Base-by-base conservation (phyloP, 2,113 vertebrate genomes). In the Nanorana parkeri region DNA sequence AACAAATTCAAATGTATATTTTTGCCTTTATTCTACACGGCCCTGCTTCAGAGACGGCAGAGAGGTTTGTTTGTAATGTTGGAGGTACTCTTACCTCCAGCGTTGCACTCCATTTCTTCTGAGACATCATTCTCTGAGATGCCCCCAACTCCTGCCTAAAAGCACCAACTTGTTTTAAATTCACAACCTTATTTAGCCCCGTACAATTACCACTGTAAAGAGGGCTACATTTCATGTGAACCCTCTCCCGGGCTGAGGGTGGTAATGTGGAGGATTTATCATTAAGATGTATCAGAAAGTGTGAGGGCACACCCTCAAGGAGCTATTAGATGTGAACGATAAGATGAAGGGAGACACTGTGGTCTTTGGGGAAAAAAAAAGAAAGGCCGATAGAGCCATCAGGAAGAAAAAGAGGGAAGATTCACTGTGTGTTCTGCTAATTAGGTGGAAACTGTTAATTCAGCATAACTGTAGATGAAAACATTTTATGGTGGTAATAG, bases 111-210 rank as follows among this genome's bases (percentile, higher is more conserved):
- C 1, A 19, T 24, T 55, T 68, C 77, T 78, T 68, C 52, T 68
- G 60, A 80, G 36, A 63, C 32, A 52, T 80, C 11, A 61, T 51
- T 60, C 69, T 17, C 15, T 7, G n/a, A 60, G 78, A 80, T 36
- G 5, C 24, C 19, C 13, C 26, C 28, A 23, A 7, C 24, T 71
- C 56, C 67, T 61, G 5, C 19, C 66, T 80, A 28, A 80, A 80
- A 71, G 55, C 78, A 24, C 36, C 11, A 20, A 41, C n/a, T 21
- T 1, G 29, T 51, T 86, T 87, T 89, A 81, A 86, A 88, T 86
- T 86, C 84, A 85, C 61, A 87, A 85, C 67, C 84, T 84, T 90
- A 86, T 85, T 88, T 76, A 87, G 85, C 83, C 77, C 85, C 68
- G 84, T 86, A 77, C 60, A 66, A 81, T 81, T 75, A 73, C 63